Evolutionary conservation across 92 coral and sea anemone species (phyloP).

Genomic region (Anthopleura xanthogrammica): DNA sequence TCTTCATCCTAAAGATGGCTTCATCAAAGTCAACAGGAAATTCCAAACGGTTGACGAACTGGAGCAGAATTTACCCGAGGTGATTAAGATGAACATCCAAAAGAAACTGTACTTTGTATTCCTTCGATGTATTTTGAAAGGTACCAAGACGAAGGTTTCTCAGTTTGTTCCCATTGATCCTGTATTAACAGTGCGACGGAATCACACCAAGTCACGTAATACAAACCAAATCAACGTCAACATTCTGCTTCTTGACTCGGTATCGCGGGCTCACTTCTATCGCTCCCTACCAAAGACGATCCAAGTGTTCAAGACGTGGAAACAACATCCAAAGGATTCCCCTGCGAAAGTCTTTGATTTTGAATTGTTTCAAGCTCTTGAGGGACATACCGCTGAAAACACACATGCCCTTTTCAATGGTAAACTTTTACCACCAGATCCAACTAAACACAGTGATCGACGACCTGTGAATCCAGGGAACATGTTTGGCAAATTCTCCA

Average conservation of each 20-base stretch:
- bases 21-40: not conserved
- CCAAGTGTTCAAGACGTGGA: conserved; percentile 56
- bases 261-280: conserved; percentile 83
- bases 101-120: conserved; percentile 51
- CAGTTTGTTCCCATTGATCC: conserved; percentile 59
- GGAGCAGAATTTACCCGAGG: conserved; percentile 37
- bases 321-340: conserved; percentile 13
- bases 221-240: conserved; percentile 64
- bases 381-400: conserved; percentile 82
- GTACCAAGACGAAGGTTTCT: not conserved
- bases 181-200: conserved; percentile 19
- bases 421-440: conserved; percentile 43
- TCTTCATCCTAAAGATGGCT: conserved; percentile 51
- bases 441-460: not conserved
- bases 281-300: conserved; percentile 77
- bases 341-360: conserved; percentile 74
- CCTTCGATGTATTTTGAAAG: conserved; percentile 35
- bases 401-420: conserved; percentile 87
- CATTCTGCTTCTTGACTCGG: conserved; percentile 70
- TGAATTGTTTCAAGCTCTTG: conserved; percentile 78
- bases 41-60: conserved; percentile 37
- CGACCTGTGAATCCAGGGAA: conserved; percentile 39
- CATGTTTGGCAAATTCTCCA: conserved; percentile 3
- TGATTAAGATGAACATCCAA: conserved; percentile 20
- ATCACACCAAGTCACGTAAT: conserved; percentile 8